These are phyloP conservation scores for Muraenolepis orangiensis DNA, from an alignment of 2,797 vertebrate species.

Conservation along the genomic window DNA sequence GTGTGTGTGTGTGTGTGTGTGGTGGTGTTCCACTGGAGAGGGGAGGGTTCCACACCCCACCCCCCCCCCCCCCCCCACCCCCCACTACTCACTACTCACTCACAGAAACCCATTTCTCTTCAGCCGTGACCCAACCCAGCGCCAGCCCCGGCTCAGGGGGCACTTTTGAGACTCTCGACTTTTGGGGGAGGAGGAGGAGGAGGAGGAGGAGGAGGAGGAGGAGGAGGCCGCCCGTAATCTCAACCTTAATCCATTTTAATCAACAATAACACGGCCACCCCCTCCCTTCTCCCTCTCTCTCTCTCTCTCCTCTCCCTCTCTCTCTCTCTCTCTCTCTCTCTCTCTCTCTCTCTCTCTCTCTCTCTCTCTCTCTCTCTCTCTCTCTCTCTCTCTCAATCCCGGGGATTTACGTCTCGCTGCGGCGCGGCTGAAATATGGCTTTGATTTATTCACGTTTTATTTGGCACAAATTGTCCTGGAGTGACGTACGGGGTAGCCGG, in stretches of 20 bases:
- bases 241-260: constrained; percentile 77
- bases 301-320: too few species aligned
- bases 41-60: too few species aligned
- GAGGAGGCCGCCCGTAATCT: constrained; percentile 71
- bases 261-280: constrained; percentile 71
- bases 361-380: too few species aligned
- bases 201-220: constrained; percentile 70
- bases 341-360: too few species aligned
- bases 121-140: constrained; percentile 43
- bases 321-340: too few species aligned
- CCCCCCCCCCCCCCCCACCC: too few species aligned
- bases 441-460: constrained; percentile 77
- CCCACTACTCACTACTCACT: too few species aligned
- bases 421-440: constrained; percentile 71
- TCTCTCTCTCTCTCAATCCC: too few species aligned
- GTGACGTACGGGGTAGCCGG: constrained; percentile 59
- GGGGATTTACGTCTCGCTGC: constrained; percentile 71
- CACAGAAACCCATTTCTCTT: constrained; percentile 55
- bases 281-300: constrained; percentile 30
- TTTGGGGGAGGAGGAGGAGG: constrained; percentile 71
- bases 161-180: constrained; percentile 59
- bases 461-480: constrained; percentile 68
- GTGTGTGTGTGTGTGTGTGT: constrained; percentile 18
- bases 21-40: background rate
- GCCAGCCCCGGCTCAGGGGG: constrained; percentile 47